Evolutionary conservation across 2,888 invertebrate genomes (phyloP).

Genomic region (Diplolepis rosae): DNA sequence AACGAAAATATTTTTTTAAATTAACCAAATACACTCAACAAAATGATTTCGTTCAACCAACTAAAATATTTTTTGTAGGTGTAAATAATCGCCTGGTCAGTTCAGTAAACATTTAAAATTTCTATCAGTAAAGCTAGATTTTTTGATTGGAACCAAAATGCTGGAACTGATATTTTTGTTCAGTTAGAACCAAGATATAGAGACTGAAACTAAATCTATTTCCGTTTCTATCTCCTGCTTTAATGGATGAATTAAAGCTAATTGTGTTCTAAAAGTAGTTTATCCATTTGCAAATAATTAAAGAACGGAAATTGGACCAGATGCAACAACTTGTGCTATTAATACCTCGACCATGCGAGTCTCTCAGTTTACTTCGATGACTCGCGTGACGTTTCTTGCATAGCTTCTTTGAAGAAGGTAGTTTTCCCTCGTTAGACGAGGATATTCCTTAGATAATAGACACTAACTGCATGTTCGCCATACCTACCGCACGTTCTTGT

Average conservation of each 20-base stretch:
- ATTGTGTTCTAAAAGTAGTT: neutral
- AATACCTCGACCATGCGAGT: neutral
- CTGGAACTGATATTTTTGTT: too few species aligned
- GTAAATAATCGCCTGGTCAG: too few species aligned
- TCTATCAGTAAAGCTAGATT: too few species aligned
- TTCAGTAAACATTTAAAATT: too few species aligned
- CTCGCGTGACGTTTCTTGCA: conserved; percentile 15
- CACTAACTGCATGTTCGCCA: neutral
- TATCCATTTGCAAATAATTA: neutral
- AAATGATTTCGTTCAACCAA: too few species aligned
- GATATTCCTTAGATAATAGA: neutral
- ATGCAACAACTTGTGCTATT: conserved; percentile 17
- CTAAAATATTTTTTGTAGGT: too few species aligned
- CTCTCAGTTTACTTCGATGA: neutral
- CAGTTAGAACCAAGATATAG: too few species aligned
- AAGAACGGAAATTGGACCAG: conserved; percentile 3
- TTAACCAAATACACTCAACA: too few species aligned
- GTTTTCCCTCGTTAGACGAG: conserved; percentile 16
- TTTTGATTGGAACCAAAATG: too few species aligned
- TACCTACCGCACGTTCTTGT: conserved; percentile 8
- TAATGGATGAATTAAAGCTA: neutral
- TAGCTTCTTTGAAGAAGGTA: conserved; percentile 5
- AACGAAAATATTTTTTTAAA: too few species aligned
- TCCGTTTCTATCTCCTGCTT: too few species aligned
- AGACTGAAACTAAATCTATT: too few species aligned